phyloP scores from a whole-genome alignment of 1,140 invertebrate species.

The Paraescarpia echinospica region DNA sequence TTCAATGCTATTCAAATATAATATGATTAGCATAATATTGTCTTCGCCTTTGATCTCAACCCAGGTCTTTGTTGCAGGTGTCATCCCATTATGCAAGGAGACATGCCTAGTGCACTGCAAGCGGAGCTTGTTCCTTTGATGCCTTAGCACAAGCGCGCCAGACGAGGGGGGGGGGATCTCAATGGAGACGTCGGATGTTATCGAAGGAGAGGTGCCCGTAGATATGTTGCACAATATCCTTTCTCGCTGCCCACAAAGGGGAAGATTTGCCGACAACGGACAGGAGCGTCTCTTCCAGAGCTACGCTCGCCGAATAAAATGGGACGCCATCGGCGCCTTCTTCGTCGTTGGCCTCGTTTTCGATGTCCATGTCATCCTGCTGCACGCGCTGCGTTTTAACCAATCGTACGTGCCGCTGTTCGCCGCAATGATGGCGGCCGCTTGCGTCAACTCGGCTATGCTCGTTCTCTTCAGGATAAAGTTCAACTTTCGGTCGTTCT shows the following conservation, averaged over 20 bases:
- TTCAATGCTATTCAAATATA: neutral
- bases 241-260: neutral
- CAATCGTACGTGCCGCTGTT: neutral
- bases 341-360: neutral
- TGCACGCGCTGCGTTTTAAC: neutral
- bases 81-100: neutral
- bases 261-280: neutral
- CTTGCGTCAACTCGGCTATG: neutral
- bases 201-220: neutral
- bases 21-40: neutral
- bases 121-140: neutral
- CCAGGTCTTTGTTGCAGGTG: neutral
- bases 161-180: neutral
- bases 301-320: neutral
- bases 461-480: neutral
- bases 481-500: constrained; percentile 8
- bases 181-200: neutral
- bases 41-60: neutral
- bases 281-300: neutral
- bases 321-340: neutral
- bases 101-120: neutral
- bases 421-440: neutral
- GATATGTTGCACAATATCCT: neutral
- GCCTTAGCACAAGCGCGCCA: neutral
- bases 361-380: neutral